These are phyloP conservation scores for Aromia moschata DNA, from an alignment of 2,888 invertebrate genomes.

Conservation along the genomic window DNA sequence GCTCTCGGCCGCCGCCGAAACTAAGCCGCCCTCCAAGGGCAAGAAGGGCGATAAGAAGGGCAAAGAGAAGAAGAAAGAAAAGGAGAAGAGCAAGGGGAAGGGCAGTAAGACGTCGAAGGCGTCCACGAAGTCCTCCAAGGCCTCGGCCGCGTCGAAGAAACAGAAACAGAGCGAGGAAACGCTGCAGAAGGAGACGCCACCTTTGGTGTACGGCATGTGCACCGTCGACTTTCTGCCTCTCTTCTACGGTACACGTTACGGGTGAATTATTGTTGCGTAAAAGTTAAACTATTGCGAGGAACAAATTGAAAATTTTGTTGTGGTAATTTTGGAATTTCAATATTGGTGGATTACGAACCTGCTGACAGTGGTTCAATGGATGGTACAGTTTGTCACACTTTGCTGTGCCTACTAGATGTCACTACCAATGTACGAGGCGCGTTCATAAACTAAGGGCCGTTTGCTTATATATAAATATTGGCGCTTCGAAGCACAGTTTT, in stretches of 20 bases:
- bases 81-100: conserved; percentile 27
- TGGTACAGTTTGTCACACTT: too few species aligned
- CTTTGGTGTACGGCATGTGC: conserved; percentile 44
- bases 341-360: too few species aligned
- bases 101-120: conserved; percentile 16
- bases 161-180: neutral
- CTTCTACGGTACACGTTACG: conserved; percentile 40
- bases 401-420: too few species aligned
- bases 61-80: conserved; percentile 18
- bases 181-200: neutral
- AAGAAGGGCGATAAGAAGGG: conserved; percentile 27
- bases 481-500: too few species aligned
- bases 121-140: conserved; percentile 17
- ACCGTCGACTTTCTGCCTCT: conserved; percentile 48
- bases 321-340: too few species aligned
- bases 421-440: too few species aligned
- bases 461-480: too few species aligned
- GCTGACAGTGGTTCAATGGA: too few species aligned
- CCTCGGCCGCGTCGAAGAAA: neutral
- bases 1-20: neutral
- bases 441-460: too few species aligned
- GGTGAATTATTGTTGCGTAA: too few species aligned
- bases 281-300: too few species aligned
- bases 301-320: too few species aligned
- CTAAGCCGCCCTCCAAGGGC: conserved; percentile 20